Evolutionary conservation across 2,888 invertebrate species (phyloP).

Genomic region (Muschampia plurimacula): DNA sequence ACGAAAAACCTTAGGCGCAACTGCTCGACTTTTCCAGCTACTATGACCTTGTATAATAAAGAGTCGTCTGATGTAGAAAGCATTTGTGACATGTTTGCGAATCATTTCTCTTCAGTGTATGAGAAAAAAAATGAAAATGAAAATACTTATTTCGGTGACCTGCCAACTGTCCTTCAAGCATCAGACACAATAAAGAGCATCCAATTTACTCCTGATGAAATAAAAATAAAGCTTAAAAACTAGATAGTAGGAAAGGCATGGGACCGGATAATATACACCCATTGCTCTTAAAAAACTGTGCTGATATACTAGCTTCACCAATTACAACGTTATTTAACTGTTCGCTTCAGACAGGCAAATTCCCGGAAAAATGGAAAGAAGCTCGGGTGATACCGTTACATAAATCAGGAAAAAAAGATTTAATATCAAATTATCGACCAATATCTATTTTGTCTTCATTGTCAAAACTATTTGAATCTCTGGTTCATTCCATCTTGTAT

Average conservation of each 20-base stretch:
- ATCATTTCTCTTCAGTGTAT: conserved; percentile 16
- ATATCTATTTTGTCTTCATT: conserved; percentile 4
- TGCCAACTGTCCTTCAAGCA: background rate
- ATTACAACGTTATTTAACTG: background rate
- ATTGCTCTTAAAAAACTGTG: conserved; percentile 7
- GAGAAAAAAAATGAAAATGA: background rate
- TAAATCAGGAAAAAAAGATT: conserved; percentile 9
- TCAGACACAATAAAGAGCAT: background rate
- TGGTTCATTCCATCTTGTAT: conserved; percentile 3
- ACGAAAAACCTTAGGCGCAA: background rate
- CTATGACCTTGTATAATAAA: background rate
- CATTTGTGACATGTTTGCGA: conserved; percentile 7
- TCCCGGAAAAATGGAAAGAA: conserved; percentile 12
- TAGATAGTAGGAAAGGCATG: background rate
- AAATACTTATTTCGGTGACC: conserved; percentile 1
- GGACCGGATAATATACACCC: conserved; percentile 18
- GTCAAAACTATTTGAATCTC: conserved; percentile 17
- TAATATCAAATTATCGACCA: conserved; percentile 1
- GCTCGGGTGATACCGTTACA: conserved; percentile 12
- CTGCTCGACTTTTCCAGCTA: background rate
- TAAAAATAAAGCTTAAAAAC: conserved; percentile 4
- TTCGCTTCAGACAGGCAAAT: conserved; percentile 9
- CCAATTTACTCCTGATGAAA: background rate
- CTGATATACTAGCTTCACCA: background rate
- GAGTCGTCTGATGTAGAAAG: background rate